A percentile compares a stretch with the other conserved stretches of the same genome.
These are phyloP conservation scores for Pocillopora verrucosa DNA, from an alignment of 64 coral and sea anemone species.

Conservation along the genomic window DNA sequence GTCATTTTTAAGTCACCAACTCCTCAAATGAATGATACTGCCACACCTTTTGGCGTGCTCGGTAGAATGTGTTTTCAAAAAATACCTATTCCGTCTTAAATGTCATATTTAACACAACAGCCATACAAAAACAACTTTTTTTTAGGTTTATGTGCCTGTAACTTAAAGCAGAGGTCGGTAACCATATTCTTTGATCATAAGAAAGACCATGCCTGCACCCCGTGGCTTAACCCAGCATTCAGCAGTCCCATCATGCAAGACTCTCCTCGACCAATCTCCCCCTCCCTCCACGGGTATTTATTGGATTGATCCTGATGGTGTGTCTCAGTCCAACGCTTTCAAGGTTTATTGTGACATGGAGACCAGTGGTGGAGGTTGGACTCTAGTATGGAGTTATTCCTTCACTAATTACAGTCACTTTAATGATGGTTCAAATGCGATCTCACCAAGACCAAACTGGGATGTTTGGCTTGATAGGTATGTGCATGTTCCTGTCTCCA, in stretches of 20 bases:
- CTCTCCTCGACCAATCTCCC: slow-evolving; percentile 6
- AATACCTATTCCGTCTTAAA: too few species aligned
- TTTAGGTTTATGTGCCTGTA: too few species aligned
- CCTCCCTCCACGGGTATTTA: background rate
- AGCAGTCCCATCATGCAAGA: slow-evolving; percentile 2
- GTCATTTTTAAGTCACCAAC: too few species aligned
- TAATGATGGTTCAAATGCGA: background rate
- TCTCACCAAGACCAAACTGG: slow-evolving; percentile 30
- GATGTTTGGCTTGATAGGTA: background rate
- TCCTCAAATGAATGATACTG: too few species aligned
- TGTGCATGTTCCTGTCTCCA: background rate
- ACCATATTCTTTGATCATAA: too few species aligned
- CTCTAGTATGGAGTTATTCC: slow-evolving; percentile 25
- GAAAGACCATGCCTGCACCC: too few species aligned
- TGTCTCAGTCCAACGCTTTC: slow-evolving; percentile 19
- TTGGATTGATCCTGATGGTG: slow-evolving; percentile 40
- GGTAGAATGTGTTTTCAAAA: too few species aligned
- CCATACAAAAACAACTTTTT: too few species aligned
- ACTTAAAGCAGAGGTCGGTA: too few species aligned
- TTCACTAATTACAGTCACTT: slow-evolving; percentile 4
- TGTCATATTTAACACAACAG: too few species aligned
- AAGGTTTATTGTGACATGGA: slow-evolving; percentile 29
- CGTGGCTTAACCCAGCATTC: background rate
- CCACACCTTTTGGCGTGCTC: too few species aligned
- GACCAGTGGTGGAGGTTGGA: slow-evolving; percentile 22